phyloP scores from a whole-genome alignment of 2,113 vertebrate species.

The Nycticryphes semicollaris region DNA sequence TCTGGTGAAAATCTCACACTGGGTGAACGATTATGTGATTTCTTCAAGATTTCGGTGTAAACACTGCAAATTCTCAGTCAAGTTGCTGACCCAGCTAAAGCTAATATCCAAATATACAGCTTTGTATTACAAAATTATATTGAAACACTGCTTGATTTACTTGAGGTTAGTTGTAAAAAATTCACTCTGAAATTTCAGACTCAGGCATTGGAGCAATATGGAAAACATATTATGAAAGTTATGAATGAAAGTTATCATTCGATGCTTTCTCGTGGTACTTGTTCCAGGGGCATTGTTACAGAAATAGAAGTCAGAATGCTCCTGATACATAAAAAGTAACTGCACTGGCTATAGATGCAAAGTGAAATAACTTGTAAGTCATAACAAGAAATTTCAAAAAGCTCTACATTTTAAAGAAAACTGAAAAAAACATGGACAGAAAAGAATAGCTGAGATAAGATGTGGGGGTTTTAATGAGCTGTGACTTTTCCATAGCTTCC shows the following conservation, averaged over 20 bases:
- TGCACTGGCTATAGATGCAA: background rate
- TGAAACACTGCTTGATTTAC: background rate
- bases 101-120: background rate
- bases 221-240: background rate
- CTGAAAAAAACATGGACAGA: background rate
- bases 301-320: slow-evolving; percentile 32
- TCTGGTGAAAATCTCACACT: background rate
- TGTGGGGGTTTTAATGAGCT: background rate
- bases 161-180: background rate
- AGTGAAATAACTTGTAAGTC: background rate
- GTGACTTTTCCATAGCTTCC: background rate
- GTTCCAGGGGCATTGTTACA: slow-evolving; percentile 4
- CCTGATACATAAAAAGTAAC: background rate
- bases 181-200: background rate
- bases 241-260: background rate
- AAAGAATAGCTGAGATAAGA: background rate
- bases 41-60: background rate
- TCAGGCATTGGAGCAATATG: background rate
- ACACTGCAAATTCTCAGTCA: background rate
- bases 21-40: background rate
- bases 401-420: background rate
- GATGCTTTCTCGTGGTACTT: background rate
- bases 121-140: background rate
- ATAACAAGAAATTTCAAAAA: background rate
- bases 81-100: background rate